Base-by-base conservation (phyloP, 2,888 invertebrate genomes). In the Polylopha cassiicola region DNA sequence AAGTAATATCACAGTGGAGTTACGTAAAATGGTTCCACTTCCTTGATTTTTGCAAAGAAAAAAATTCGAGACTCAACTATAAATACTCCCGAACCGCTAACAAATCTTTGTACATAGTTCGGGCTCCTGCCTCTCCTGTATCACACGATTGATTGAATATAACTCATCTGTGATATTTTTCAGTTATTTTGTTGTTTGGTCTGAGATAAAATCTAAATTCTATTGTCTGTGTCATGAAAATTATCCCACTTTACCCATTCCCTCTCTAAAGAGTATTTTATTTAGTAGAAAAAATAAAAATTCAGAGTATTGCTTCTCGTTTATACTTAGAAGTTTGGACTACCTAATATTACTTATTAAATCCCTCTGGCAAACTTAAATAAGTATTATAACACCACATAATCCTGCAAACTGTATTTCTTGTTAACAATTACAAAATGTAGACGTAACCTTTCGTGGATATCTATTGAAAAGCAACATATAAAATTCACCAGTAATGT, bases 241-340 rank as follows among this genome's bases (percentile, higher is more conserved):
- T 46, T 46, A 37, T 48, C 44, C 51, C 56, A 66, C 61, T 65
- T 61, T 55, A 58, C 60, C 57, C 63, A 65, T 70, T 68, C 53
- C 58, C 65, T 55, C 61, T 59, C 63, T 46, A 59, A 31, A 74
- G 77, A 82, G 79, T 82, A 82, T 81, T 79, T 72, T 61, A 39
- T 34, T 36, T 41, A 53, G 65, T 73, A 76, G 64, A 75, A 78
- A 79, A 76, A 80, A 81, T 73, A 70, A 76, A 71, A 76, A 77
- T 73, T 74, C 72, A 75, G 84, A 85, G 81, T 85, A 85, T 85
- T 85, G 84, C 84, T 84, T 85, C 71, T 81, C 77, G 67, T 81
- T 82, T 82, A 82, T 77, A 78, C 80, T 41, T 82, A 80, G 72
- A 77, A 63, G 76, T 79, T 81, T 79, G 71, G 66, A 76, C 74